phyloP scores from a whole-genome alignment of 1,140 invertebrate species.

The Mylabris phalerata region DNA sequence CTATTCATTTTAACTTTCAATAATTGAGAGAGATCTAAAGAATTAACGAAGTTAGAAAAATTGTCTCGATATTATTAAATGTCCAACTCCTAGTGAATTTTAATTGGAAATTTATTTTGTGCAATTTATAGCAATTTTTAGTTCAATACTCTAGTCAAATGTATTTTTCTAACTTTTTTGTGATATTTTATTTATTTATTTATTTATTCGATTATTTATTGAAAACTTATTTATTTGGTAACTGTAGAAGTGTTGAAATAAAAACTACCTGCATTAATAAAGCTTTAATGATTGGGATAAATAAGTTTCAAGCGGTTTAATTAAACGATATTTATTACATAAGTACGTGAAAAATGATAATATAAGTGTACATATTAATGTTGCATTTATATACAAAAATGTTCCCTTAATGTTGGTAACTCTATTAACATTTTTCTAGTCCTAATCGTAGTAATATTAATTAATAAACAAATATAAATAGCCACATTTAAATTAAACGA shows the following conservation, averaged over 20 bases:
- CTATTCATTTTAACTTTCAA: too few relatives aligned
- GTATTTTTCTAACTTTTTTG: constrained; percentile 3
- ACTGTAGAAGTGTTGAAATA: too few relatives aligned
- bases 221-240: not conserved
- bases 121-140: not conserved
- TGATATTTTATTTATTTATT: constrained; percentile 14
- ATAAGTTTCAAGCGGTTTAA: too few relatives aligned
- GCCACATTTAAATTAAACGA: constrained; percentile 14
- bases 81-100: constrained; percentile 1
- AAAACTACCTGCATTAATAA: not conserved
- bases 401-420: constrained; percentile 11
- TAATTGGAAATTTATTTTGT: too few relatives aligned
- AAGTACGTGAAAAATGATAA: constrained; percentile 15
- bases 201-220: constrained; percentile 12
- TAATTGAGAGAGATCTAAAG: too few relatives aligned
- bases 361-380: constrained; percentile 7
- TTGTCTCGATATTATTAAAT: too few relatives aligned
- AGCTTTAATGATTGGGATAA: not conserved
- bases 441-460: not conserved
- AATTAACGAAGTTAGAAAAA: too few relatives aligned
- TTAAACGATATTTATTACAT: not conserved
- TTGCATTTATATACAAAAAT: constrained; percentile 7
- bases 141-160: constrained; percentile 8
- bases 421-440: not conserved
- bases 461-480: constrained; percentile 2